Evolutionary conservation across 2,113 vertebrate species (phyloP).

Genomic region (Amazona guildingii): DNA sequence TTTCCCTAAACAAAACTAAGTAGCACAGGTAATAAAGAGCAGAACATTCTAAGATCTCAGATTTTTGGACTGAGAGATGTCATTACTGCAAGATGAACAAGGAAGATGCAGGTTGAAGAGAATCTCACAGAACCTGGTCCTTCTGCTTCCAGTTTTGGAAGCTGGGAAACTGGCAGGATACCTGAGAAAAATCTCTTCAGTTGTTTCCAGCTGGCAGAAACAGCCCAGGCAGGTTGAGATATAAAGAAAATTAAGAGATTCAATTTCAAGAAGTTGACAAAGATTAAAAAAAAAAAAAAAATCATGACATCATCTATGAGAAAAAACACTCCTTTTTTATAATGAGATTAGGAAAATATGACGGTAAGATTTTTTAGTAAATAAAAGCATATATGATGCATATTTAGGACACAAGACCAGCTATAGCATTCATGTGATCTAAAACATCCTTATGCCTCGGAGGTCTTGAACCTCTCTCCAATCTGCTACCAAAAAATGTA

Average conservation of each 20-base stretch:
- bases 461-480: not conserved
- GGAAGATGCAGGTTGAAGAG: not conserved
- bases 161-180: not conserved
- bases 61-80: not conserved
- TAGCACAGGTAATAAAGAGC: not conserved
- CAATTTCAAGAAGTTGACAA: not conserved
- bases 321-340: not conserved
- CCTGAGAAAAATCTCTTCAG: not conserved
- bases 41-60: not conserved
- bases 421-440: not conserved
- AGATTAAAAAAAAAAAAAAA: not conserved
- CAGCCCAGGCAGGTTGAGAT: not conserved
- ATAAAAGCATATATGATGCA: not conserved
- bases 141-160: not conserved
- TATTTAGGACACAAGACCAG: not conserved
- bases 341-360: not conserved
- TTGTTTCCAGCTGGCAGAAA: not conserved
- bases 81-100: not conserved
- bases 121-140: not conserved
- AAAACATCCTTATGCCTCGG: fast-evolving
- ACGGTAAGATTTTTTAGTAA: not conserved
- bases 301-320: not conserved
- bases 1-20: not conserved
- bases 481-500: not conserved
- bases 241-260: not conserved